Evolutionary conservation across 2,113 vertebrate species (phyloP).

Genomic region (Rhegmatorhina hoffmannsi): DNA sequence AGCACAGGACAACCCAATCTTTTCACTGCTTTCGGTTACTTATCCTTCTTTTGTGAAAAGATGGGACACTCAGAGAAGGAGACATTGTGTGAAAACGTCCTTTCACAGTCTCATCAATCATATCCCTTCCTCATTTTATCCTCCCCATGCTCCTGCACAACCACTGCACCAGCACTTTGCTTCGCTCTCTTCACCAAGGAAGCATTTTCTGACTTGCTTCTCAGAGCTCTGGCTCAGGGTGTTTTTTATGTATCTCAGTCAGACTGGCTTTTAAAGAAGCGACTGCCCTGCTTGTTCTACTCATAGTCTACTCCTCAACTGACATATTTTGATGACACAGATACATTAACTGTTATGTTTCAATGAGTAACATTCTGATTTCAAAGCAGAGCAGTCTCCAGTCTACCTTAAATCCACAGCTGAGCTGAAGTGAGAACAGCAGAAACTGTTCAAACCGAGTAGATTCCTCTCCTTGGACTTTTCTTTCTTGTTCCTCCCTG

Average conservation of each 20-base stretch:
- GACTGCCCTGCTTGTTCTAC: not conserved
- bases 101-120: not conserved
- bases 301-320: not conserved
- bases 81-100: not conserved
- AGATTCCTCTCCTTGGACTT: not conserved
- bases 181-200: not conserved
- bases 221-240: not conserved
- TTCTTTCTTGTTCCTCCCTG: not conserved
- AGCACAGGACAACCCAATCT: not conserved
- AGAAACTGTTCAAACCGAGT: accelerated
- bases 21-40: not conserved
- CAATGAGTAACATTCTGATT: not conserved
- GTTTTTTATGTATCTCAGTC: not conserved
- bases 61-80: not conserved
- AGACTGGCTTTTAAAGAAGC: not conserved
- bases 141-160: not conserved
- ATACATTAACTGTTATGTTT: not conserved
- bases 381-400: not conserved
- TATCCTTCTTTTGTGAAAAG: not conserved
- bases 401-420: not conserved
- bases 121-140: not conserved
- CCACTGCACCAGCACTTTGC: not conserved
- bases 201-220: not conserved
- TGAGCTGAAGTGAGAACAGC: not conserved
- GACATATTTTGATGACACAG: not conserved